A percentile compares a stretch with the other conserved stretches of the same genome.
These are phyloP conservation scores for Netelia virgata DNA, from an alignment of 2,888 invertebrate genomes.

Conservation along the genomic window DNA sequence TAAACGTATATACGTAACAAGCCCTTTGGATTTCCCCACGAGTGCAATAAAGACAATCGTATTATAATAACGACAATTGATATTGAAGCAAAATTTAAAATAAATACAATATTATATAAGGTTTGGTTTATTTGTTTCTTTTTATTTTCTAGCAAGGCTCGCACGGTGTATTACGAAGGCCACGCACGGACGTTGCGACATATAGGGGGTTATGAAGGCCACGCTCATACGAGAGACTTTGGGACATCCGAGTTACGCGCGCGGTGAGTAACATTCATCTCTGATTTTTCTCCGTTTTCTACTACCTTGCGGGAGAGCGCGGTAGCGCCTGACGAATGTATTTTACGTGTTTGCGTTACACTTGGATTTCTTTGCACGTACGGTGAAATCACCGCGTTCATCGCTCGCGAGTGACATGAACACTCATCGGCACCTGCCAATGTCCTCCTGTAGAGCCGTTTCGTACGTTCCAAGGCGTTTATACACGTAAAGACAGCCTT, in stretches of 20 bases:
- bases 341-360: conserved; percentile 22
- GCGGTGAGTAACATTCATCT: background rate
- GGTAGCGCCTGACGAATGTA: background rate
- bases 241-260: conserved; percentile 53
- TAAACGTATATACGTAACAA: conserved; percentile 1
- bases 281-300: background rate
- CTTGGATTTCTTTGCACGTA: conserved; percentile 65
- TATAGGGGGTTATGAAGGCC: conserved; percentile 31
- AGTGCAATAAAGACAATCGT: conserved; percentile 33
- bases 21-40: conserved; percentile 43
- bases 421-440: conserved; percentile 33
- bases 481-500: background rate
- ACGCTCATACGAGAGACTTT: conserved; percentile 21
- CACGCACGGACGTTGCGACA: background rate
- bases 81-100: conserved; percentile 18
- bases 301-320: background rate
- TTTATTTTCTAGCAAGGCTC: background rate
- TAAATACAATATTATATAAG: conserved; percentile 42
- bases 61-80: conserved; percentile 11
- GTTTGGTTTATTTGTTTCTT: background rate
- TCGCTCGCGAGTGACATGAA: background rate
- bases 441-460: conserved; percentile 7
- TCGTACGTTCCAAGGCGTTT: background rate
- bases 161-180: conserved; percentile 19
- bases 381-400: conserved; percentile 64